phyloP scores from a whole-genome alignment of 2,797 vertebrate species.

The Neolamprologus multifasciatus region DNA sequence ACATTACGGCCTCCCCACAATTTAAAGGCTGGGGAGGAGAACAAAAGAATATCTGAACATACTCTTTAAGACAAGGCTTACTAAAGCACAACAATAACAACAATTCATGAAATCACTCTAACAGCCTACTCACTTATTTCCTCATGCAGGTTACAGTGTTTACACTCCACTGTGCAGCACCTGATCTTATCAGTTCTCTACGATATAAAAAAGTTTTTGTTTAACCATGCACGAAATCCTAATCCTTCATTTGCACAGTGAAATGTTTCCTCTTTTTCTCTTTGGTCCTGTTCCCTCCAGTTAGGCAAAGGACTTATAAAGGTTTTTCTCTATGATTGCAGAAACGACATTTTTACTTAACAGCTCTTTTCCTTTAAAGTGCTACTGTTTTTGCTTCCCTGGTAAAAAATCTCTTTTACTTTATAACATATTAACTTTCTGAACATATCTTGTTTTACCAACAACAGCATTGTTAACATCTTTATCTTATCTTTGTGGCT shows the following conservation, averaged over 20 bases:
- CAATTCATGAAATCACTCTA: not conserved
- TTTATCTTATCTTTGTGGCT: not conserved
- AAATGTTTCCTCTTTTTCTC: not conserved
- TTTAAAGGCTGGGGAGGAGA: not conserved
- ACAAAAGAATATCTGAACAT: not conserved
- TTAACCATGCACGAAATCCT: not conserved
- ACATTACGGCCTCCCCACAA: not conserved
- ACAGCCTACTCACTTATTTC: not conserved
- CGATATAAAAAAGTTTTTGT: not conserved
- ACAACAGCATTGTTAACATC: not conserved
- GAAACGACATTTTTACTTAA: not conserved
- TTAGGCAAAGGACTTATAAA: not conserved
- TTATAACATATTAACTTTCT: not conserved
- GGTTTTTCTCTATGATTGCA: not conserved
- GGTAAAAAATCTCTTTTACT: not conserved
- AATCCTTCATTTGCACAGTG: not conserved
- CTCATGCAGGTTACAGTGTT: not conserved
- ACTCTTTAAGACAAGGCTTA: not conserved
- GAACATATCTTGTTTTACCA: not conserved
- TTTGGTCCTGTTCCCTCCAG: not conserved
- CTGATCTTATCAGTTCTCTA: not conserved
- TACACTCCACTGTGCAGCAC: not conserved
- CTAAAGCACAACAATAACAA: not conserved
- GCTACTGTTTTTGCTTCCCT: not conserved
- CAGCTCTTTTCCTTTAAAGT: not conserved